Evolutionary conservation across 2,113 vertebrate genomes (phyloP).

Genomic region (Herpetotheres cachinnans): DNA sequence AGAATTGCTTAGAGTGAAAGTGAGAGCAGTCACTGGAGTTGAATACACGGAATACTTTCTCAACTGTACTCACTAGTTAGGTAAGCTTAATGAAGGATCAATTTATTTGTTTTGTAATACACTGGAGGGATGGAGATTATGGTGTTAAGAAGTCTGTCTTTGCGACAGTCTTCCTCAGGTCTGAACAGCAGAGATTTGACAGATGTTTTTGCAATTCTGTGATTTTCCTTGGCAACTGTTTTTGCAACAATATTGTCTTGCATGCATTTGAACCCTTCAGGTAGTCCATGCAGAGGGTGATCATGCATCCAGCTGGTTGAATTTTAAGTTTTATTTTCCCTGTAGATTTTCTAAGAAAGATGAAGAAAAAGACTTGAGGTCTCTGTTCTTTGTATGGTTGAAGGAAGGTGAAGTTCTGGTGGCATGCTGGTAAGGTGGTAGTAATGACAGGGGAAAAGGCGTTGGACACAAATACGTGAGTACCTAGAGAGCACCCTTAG

Average conservation of each 20-base stretch:
- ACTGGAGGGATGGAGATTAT: not conserved
- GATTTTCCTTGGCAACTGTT: not conserved
- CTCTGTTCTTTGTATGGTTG: not conserved
- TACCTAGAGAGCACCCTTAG: not conserved
- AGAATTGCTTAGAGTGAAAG: not conserved
- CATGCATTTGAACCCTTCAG: fast-evolving
- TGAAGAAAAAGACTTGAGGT: not conserved
- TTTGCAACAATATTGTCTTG: not conserved
- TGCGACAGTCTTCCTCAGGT: not conserved
- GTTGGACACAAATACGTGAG: fast-evolving
- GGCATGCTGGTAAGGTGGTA: not conserved
- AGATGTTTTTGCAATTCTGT: not conserved
- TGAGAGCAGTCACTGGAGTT: not conserved
- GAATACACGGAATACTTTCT: not conserved
- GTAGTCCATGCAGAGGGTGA: not conserved
- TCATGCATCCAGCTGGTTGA: not conserved
- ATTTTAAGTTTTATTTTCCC: not conserved
- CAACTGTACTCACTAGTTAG: too few species aligned
- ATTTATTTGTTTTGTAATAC: not conserved
- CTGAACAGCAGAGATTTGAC: not conserved
- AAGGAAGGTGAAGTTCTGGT: not conserved
- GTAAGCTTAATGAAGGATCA: not conserved
- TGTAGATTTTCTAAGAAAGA: not conserved
- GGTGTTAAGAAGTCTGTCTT: not conserved
- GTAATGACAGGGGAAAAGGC: not conserved